These are phyloP conservation scores for Artibeus lituratus DNA, from an alignment of 2,797 vertebrate genomes.

Conservation along the genomic window DNA sequence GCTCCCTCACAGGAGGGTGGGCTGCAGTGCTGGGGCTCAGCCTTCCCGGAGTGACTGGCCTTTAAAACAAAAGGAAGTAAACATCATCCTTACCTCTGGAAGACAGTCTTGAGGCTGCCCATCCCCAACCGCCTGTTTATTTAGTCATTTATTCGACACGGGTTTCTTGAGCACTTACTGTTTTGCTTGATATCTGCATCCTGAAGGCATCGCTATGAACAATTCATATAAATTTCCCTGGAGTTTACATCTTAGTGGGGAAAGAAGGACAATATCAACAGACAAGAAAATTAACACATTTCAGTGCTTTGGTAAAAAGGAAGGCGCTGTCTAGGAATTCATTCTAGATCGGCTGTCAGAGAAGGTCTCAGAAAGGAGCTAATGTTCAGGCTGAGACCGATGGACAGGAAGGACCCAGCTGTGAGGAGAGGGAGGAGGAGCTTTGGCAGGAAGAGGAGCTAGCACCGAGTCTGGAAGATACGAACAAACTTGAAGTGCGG, in stretches of 20 bases:
- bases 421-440: neutral
- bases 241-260: constrained; percentile 15
- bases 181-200: neutral
- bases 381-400: neutral
- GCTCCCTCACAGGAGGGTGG: neutral
- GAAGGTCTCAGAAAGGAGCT: neutral
- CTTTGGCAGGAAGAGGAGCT: neutral
- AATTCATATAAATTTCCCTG: neutral
- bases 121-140: neutral
- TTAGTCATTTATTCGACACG: neutral
- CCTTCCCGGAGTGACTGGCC: neutral
- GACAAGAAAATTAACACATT: neutral
- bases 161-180: neutral
- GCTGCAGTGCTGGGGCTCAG: too few relatives aligned
- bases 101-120: neutral
- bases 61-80: neutral
- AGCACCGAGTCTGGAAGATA: neutral
- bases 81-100: neutral
- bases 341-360: neutral
- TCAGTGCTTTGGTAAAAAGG: neutral
- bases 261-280: neutral
- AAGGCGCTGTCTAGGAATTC: neutral
- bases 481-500: neutral
- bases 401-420: neutral
- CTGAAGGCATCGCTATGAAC: neutral